Base-by-base conservation (phyloP, 2,113 vertebrate species). In the Gymnorhina tibicen region DNA sequence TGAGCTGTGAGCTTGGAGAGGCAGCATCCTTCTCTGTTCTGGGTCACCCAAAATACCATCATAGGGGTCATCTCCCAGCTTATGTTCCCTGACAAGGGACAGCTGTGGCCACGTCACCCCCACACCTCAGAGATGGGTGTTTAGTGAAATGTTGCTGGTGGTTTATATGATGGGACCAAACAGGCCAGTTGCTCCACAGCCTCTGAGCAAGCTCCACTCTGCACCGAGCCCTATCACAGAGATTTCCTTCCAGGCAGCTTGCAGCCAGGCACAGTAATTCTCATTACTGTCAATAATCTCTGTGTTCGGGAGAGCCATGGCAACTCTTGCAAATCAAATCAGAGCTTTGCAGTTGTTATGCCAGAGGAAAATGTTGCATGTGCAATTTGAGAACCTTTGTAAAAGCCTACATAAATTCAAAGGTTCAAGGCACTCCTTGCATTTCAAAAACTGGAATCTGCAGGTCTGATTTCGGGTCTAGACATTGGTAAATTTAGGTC, bases 31-130 rank as follows among this genome's bases (percentile, higher is more conserved):
- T 24, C 39, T 52, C 32, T 42, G 16, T 32, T 44, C 41, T 59
- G 20, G 16, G 26, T 67, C 13, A 35, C 79, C 60, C n/a, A 32
- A 49, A 68, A 39, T 49, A 46, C 24, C 6, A 2, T 49, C 28
- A 21, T 16, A 35, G 0, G 0, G n/a, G 15, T 60, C 32, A 64
- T 46, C 9, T 81, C 56, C 64, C 42, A 50, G 7, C 18, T 77
- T 49, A 22, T 2, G 1, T 49, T 53, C 33, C 47, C 30, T 80
- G 59, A 39, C 8, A 46, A 39, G 26, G 28, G 9, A 76, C 5
- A 23, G 30, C 30, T 80, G 28, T 33, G 30, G 39, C 12, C 1
- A 2, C 0, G 0, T 47, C 37, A 37, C 12, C 10, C 16, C 16
- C 2, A 2, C 33, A 42, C 13, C 11, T 16, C 33, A 46, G 39